A percentile compares a stretch with the other conserved stretches of the same genome.
These are phyloP conservation scores for Sycobia sp. DNA, from an alignment of 1,140 invertebrate species.

Conservation along the genomic window DNA sequence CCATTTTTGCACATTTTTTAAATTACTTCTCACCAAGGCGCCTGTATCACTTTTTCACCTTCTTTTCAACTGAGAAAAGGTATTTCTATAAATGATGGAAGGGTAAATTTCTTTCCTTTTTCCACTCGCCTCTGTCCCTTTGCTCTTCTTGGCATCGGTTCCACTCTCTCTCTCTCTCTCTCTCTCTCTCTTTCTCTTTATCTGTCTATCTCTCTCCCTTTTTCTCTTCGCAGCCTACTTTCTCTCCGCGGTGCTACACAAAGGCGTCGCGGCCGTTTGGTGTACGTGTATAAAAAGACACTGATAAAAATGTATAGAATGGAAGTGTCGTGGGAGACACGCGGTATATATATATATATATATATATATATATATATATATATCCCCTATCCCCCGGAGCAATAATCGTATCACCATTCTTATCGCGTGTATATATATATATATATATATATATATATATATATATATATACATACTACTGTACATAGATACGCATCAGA, in stretches of 20 bases:
- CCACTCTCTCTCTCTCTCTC: no score
- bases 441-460: no score
- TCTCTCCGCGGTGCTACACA: no score
- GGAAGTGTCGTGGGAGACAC: slow-evolving; percentile 17
- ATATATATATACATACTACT: no score
- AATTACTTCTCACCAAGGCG: background rate
- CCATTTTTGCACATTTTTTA: slow-evolving; percentile 8
- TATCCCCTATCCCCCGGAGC: slow-evolving; percentile 29
- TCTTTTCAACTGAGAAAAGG: background rate
- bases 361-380: no score
- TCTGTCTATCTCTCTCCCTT: no score
- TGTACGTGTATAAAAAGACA: slow-evolving; percentile 14
- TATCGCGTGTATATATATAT: no score
- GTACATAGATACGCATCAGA: no score
- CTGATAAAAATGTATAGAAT: slow-evolving; percentile 33
- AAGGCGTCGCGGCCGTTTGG: slow-evolving; percentile 4
- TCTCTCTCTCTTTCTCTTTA: no score
- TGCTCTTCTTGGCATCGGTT: no score
- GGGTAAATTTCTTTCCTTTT: slow-evolving; percentile 7
- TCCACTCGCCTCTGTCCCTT: background rate
- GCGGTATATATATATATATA: no score
- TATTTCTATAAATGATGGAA: slow-evolving; percentile 25
- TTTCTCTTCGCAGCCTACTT: no score
- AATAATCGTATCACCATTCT: slow-evolving; percentile 30
- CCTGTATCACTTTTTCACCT: background rate